Percentiles rank a stretch among this genome's conserved stretches.
Conservation (phyloP, 2,113 vertebrate species). For the Corydoras sp. region DNA sequence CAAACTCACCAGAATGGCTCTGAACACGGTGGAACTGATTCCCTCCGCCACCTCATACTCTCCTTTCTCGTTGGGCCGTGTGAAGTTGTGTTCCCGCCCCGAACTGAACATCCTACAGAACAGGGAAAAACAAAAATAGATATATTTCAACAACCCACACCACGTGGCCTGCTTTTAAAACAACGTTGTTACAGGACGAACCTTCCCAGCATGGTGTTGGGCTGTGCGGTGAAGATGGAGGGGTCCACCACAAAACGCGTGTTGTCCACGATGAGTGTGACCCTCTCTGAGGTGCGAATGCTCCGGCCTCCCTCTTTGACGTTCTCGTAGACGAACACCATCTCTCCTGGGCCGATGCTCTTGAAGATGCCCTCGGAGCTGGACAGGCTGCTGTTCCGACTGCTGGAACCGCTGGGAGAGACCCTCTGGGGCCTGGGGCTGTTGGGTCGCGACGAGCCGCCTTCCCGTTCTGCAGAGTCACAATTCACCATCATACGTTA, state of each 20-base stretch:
- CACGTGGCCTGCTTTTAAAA: neutral
- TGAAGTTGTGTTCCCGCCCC: slow-evolving; percentile 97
- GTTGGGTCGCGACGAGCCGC: slow-evolving; percentile 80
- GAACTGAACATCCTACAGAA: slow-evolving; percentile 94
- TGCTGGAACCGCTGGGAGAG: slow-evolving; percentile 86
- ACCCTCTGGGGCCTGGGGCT: slow-evolving; percentile 89
- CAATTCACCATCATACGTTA: neutral
- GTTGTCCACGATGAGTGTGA: slow-evolving; percentile 95
- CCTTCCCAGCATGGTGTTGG: slow-evolving; percentile 99
- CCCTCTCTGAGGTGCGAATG: slow-evolving; percentile 83
- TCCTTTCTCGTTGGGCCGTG: slow-evolving; percentile 95
- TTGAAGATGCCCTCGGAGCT: slow-evolving; percentile 89
- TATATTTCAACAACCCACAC: too few species aligned
- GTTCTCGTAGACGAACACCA: slow-evolving; percentile 96
- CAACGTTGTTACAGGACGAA: slow-evolving; percentile 48
- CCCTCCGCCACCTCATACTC: slow-evolving; percentile 97
- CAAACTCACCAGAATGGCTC: slow-evolving; percentile 88
- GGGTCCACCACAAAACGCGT: slow-evolving; percentile 97
- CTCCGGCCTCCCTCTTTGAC: slow-evolving; percentile 83
- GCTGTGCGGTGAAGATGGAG: slow-evolving; percentile 93
- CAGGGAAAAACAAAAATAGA: neutral
- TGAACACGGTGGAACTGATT: slow-evolving; percentile 95
- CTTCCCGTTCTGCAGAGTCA: slow-evolving; percentile 78
- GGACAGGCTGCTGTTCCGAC: slow-evolving; percentile 88
- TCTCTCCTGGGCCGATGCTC: slow-evolving; percentile 73